Evolutionary conservation across 2,888 invertebrate species (phyloP).

Genomic region (Electrophaes corylata): DNA sequence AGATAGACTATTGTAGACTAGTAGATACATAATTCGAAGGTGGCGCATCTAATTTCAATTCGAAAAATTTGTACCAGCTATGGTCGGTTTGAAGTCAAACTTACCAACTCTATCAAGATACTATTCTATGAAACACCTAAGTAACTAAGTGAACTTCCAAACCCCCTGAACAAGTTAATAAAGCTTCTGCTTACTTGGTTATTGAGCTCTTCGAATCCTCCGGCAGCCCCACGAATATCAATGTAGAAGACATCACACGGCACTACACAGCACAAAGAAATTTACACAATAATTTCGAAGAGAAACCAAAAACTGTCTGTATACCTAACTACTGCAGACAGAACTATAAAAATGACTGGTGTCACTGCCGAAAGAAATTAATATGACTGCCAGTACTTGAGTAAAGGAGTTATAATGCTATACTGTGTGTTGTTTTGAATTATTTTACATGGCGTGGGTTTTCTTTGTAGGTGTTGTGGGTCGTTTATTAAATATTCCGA

Average conservation of each 20-base stretch:
- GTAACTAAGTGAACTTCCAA: background rate
- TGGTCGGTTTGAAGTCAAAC: no score
- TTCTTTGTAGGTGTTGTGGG: slow-evolving; percentile 61
- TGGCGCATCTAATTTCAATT: no score
- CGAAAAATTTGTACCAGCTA: no score
- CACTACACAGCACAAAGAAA: slow-evolving; percentile 52
- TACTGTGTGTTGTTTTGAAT: slow-evolving; percentile 61
- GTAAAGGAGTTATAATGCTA: slow-evolving; percentile 54
- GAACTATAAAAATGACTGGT: slow-evolving; percentile 40
- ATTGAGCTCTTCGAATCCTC: slow-evolving; percentile 86
- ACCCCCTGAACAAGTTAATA: background rate
- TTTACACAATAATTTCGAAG: slow-evolving; percentile 42
- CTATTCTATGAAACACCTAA: no score
- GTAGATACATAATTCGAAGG: no score
- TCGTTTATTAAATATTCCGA: slow-evolving; percentile 49
- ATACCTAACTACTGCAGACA: background rate
- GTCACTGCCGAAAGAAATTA: slow-evolving; percentile 36
- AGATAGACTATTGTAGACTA: no score
- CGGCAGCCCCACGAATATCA: slow-evolving; percentile 83
- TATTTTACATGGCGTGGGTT: slow-evolving; percentile 73
- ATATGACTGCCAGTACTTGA: slow-evolving; percentile 54
- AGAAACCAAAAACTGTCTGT: slow-evolving; percentile 34
- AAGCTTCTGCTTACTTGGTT: slow-evolving; percentile 69
- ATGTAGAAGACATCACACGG: slow-evolving; percentile 85
- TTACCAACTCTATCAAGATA: no score